Percentiles rank a stretch among this genome's conserved stretches.
These are phyloP conservation scores for Drosophila sp. DNA, from an alignment of 1,140 invertebrate genomes.

Conservation along the genomic window DNA sequence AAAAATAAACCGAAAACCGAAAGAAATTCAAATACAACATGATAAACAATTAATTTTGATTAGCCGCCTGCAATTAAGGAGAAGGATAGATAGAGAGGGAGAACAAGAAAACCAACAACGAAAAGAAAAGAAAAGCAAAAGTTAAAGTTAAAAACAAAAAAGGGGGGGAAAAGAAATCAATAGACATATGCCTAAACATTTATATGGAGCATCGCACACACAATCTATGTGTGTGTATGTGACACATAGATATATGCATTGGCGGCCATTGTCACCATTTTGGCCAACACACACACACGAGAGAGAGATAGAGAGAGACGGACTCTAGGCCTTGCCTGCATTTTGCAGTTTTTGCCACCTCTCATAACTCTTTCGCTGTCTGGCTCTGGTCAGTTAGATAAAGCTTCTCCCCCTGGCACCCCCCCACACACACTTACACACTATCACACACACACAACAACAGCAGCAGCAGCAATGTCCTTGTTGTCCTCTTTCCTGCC, in stretches of 20 bases:
- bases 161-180: slow-evolving; percentile 68
- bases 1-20: slow-evolving; percentile 51
- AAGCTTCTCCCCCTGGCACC: slow-evolving; percentile 31
- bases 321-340: slow-evolving; percentile 36
- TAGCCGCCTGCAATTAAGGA: slow-evolving; percentile 73
- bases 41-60: slow-evolving; percentile 82
- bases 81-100: not conserved
- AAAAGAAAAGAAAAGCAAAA: slow-evolving; percentile 16
- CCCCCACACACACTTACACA: not conserved
- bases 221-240: too few species aligned
- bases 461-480: slow-evolving; percentile 30
- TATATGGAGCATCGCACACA: slow-evolving; percentile 7
- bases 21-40: slow-evolving; percentile 80
- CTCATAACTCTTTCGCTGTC: slow-evolving; percentile 67
- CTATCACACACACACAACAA: slow-evolving; percentile 22
- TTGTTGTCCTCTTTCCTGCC: slow-evolving; percentile 35
- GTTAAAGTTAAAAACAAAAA: slow-evolving; percentile 21
- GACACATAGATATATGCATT: slow-evolving; percentile 49
- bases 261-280: slow-evolving; percentile 77
- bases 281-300: slow-evolving; percentile 44
- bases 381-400: slow-evolving; percentile 70
- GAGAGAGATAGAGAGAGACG: not conserved
- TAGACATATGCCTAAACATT: slow-evolving; percentile 31
- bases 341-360: slow-evolving; percentile 47
- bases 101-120: not conserved